These are phyloP conservation scores for Amblyraja radiata DNA, from an alignment of 2,797 vertebrate genomes.

Conservation along the genomic window DNA sequence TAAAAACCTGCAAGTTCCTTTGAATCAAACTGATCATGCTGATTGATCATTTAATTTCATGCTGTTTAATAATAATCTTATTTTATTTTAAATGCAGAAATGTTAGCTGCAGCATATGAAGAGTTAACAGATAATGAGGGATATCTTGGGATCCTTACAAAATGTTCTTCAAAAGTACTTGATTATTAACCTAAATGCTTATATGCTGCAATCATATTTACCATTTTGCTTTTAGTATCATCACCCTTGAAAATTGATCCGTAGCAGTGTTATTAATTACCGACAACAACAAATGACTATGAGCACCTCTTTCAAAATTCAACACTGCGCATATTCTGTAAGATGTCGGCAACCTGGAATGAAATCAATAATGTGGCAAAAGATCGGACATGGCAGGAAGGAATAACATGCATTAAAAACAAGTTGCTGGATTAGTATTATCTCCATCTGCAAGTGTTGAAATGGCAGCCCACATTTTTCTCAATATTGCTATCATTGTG, in stretches of 20 bases:
- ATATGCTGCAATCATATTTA: neutral
- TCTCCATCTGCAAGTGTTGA: neutral
- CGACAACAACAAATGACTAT: neutral
- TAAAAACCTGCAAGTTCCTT: neutral
- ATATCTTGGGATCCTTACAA: neutral
- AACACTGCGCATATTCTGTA: neutral
- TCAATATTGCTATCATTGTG: neutral
- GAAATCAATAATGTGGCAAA: neutral
- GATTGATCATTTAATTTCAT: neutral
- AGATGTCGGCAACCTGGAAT: neutral
- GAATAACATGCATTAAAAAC: neutral
- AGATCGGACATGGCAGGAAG: neutral
- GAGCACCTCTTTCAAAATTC: neutral
- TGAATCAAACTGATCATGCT: constrained; percentile 6
- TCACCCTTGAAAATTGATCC: constrained; percentile 14
- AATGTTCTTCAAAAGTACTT: constrained; percentile 20
- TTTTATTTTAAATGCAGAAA: neutral
- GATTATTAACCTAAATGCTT: neutral
- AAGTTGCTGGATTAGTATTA: neutral
- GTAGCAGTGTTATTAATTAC: constrained; percentile 21
- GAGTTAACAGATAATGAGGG: neutral
- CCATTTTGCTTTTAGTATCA: constrained; percentile 34
- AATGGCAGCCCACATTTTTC: neutral
- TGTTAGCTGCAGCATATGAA: neutral
- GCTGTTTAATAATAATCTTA: neutral